Base-by-base conservation (phyloP, 1,140 invertebrate species). In the Nasonia longicornis region DNA sequence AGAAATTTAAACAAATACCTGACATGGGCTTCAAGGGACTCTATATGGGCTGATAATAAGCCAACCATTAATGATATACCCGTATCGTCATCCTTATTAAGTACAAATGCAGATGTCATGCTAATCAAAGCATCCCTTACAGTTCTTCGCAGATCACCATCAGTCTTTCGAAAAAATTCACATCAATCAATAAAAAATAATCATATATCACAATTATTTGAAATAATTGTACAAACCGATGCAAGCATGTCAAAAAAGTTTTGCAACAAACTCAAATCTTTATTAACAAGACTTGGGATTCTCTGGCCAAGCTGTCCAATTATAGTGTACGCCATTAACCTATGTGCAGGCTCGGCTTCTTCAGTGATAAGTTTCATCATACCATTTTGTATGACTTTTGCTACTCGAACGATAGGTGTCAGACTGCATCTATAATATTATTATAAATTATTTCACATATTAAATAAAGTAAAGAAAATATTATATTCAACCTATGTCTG, bases 251-350 rank as follows among this genome's bases (percentile, higher is more conserved):
- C 92, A 88, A 95, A 95, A 84, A 95, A 93, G 48, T 91, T 91
- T 85, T 94, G 92, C 31, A 95, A 87, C 12, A 95, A 87, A 38
- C 90, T 91, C 7, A 95, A 89, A 87, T 95, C 93, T 85, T 95
- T 93, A 83, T 94, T 94, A 3, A 96, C 93, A 20, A 95, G 89
- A 73, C 91, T 89, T 1, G 95, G 95, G 83, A 95, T 92, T 85
- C 94, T 92, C 64, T 92, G 92, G 2, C 93, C 94, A 20, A 96
- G 90, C 86, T 94, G 93, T 45, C 96, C 96, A 83, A 96, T 92
- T 79, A 95, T 93, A 73, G 94, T 93, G 86, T 95, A 97, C 14
- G 95, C 95, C 88, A 95, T 93, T 58, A 93, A 92, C 83, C 94
- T 93, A 77, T 96, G 93, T 52, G 90, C 87, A 3, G 89, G 87